Evolutionary conservation across 2,797 vertebrate species (phyloP), one percentile per base, ranked within the genome.

Genomic region (Lateolabrax maculatus): DNA sequence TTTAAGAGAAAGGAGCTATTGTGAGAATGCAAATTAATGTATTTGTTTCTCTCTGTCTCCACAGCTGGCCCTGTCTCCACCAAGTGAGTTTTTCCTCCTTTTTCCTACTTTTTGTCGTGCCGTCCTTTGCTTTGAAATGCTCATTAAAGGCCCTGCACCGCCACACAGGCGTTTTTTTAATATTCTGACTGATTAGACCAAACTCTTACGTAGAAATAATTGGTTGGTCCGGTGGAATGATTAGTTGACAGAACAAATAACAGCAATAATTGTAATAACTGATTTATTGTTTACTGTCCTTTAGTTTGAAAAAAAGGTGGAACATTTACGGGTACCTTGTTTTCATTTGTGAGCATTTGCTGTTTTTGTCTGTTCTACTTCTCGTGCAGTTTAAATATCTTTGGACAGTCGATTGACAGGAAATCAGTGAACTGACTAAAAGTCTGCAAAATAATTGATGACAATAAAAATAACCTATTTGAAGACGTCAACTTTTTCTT

Each of bases 41-140:
- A 3, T 19, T 64, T 75, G 16, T 75, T 44, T 29, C 5, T 87
- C 29, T 82, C 4, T 77, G 23, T 88, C 55, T 89, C 63, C 37
- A 56, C 91, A 95, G 93, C 90, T 95, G 94, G 94, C 93, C 92
- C 46, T 95, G 94, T 51, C 93, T 95, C 57, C 93, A 95, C 70
- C 93, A 94, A 76, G 94, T 95, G 76, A 92, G 93, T 75, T 74
- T 65, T 31, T 57, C 39, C 10, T 68, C 58, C n/a, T n/a, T n/a
- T n/a, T n/a, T n/a, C n/a, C n/a, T n/a, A n/a, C n/a, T n/a, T n/a
- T n/a, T n/a, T 23, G 9, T 71, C 13, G 5, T 6, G 2, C 1
- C 27, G 5, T n/a, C 15, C 41, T 27, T 61, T 9, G 16, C 21
- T 79, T 34, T 46, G 19, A 21, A 8, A 19, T 2, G 0, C 29